Evolutionary conservation across 2,797 vertebrate genomes (phyloP).

Genomic region (Enteromius thamalakanensis): DNA sequence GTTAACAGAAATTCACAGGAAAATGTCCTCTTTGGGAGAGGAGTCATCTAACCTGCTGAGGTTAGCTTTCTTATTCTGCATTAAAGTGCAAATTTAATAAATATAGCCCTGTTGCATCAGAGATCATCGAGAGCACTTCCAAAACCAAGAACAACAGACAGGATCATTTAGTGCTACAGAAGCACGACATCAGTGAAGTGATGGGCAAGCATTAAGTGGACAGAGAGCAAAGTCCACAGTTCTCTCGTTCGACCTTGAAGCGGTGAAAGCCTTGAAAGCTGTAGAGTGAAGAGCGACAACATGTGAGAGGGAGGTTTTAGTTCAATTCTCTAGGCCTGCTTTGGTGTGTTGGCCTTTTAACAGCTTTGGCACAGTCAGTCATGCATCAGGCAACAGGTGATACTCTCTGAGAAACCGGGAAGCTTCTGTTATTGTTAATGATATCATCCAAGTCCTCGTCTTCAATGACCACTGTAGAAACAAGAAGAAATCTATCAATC

Average conservation of each 20-base stretch:
- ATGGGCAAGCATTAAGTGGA: slow-evolving; percentile 66
- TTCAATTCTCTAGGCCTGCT: slow-evolving; percentile 11
- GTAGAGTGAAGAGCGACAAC: slow-evolving; percentile 38
- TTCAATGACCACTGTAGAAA: slow-evolving; percentile 76
- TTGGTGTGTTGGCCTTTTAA: slow-evolving; percentile 57
- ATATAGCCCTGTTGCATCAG: slow-evolving; percentile 56
- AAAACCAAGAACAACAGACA: slow-evolving; percentile 45
- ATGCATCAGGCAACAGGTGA: slow-evolving; percentile 77
- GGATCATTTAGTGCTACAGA: slow-evolving; percentile 68
- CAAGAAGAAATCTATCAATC: slow-evolving; percentile 42
- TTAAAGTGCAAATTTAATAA: slow-evolving; percentile 60
- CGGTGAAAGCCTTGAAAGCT: slow-evolving; percentile 50
- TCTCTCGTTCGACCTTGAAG: slow-evolving; percentile 7
- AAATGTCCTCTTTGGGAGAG: slow-evolving; percentile 45
- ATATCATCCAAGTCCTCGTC: slow-evolving; percentile 82
- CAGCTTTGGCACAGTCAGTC: slow-evolving; percentile 70
- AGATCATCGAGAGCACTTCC: slow-evolving; percentile 37
- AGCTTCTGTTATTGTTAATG: slow-evolving; percentile 82
- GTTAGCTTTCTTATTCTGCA: slow-evolving; percentile 36
- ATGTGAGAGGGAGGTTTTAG: not conserved
- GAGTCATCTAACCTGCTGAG: slow-evolving; percentile 32
- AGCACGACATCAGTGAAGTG: slow-evolving; percentile 65
- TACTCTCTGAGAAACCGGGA: slow-evolving; percentile 72
- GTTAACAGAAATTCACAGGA: slow-evolving; percentile 60
- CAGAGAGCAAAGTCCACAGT: slow-evolving; percentile 44